phyloP scores from a whole-genome alignment of 2,888 invertebrate species.

The Teinopalpus imperialis region DNA sequence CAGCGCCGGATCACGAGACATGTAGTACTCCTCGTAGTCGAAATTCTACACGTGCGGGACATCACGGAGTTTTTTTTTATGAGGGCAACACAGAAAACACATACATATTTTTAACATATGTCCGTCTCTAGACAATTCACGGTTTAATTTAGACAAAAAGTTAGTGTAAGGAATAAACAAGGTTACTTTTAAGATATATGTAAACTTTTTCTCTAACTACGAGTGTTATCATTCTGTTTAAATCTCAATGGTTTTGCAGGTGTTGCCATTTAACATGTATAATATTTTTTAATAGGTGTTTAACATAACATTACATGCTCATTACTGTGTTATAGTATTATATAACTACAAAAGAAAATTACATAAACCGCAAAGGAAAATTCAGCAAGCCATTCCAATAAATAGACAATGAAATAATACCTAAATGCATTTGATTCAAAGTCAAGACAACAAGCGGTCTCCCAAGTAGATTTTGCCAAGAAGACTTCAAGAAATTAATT shows the following conservation, averaged over 20 bases:
- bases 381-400: constrained; percentile 49
- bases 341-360: neutral
- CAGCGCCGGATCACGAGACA: constrained; percentile 96
- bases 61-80: constrained; percentile 22
- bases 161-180: too few species aligned
- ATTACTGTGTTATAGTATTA: too few species aligned
- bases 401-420: constrained; percentile 76
- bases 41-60: constrained; percentile 86
- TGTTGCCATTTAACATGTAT: too few species aligned
- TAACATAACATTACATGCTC: too few species aligned
- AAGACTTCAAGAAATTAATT: constrained; percentile 98
- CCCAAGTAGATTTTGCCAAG: constrained; percentile 99
- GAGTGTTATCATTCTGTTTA: too few species aligned
- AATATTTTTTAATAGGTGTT: too few species aligned
- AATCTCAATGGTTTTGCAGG: too few species aligned
- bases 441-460: constrained; percentile 96
- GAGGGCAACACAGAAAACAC: constrained; percentile 10
- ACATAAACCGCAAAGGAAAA: constrained; percentile 27
- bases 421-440: constrained; percentile 94
- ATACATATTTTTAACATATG: too few species aligned
- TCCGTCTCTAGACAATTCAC: too few species aligned
- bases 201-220: too few species aligned
- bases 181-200: too few species aligned
- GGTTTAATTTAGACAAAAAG: too few species aligned
- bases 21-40: constrained; percentile 97